These are phyloP conservation scores for Pomatostomus ruficeps DNA, from an alignment of 2,113 vertebrate species.

Conservation along the genomic window DNA sequence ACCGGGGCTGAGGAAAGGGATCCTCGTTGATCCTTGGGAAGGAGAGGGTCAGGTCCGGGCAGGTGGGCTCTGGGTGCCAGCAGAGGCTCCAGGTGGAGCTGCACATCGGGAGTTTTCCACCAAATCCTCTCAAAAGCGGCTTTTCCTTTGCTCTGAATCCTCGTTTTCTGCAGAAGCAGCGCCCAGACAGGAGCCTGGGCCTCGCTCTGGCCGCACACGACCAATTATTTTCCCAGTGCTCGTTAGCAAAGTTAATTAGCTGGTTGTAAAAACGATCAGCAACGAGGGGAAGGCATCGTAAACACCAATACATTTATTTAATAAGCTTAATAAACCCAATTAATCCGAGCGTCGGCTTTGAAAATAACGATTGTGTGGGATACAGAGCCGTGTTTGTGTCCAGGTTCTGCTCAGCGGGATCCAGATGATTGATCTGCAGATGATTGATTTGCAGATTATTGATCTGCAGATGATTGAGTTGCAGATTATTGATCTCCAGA, in stretches of 20 bases:
- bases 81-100: background rate
- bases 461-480: too few relatives aligned
- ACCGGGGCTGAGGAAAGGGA: background rate
- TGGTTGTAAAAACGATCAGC: background rate
- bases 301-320: background rate
- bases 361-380: background rate
- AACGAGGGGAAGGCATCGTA: background rate
- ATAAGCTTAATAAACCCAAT: background rate
- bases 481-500: background rate
- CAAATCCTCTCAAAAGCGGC: background rate
- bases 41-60: background rate
- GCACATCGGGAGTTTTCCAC: background rate
- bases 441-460: too few relatives aligned
- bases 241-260: background rate
- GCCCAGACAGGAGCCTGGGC: background rate
- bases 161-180: background rate
- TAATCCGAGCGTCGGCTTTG: background rate
- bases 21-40: background rate
- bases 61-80: background rate
- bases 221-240: background rate
- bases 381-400: background rate
- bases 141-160: background rate
- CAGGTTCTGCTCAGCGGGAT: background rate
- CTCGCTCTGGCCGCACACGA: rapidly evolving
- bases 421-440: too few relatives aligned